Conservation (phyloP, 2,113 vertebrate species). For the Notothenia rossii region DNA sequence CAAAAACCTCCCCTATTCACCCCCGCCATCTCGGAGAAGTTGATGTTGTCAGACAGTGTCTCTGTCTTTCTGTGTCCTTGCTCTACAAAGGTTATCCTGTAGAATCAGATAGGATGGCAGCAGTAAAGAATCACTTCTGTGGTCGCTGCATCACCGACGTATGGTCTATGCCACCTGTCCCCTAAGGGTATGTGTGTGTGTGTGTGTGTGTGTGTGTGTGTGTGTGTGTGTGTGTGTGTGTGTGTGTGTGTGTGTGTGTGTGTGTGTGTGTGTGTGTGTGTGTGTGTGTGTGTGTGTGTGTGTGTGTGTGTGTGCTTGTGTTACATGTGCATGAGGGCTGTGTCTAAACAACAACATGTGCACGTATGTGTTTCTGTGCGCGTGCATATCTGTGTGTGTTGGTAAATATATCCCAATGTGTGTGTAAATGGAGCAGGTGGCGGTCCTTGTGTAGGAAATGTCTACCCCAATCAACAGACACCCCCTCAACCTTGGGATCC, state of each 20-base stretch:
- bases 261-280: background rate
- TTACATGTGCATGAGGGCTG: too few relatives aligned
- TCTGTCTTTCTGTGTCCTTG: slow-evolving; percentile 75
- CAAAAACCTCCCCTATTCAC: slow-evolving; percentile 59
- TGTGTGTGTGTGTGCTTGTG: slow-evolving; percentile 22
- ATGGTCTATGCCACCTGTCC: slow-evolving; percentile 74
- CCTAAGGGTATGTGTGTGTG: slow-evolving; percentile 50
- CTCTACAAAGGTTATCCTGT: slow-evolving; percentile 75
- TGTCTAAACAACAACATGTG: background rate
- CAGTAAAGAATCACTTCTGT: slow-evolving; percentile 75
- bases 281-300: slow-evolving; percentile 28
- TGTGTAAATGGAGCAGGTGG: slow-evolving; percentile 70
- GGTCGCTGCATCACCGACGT: slow-evolving; percentile 58
- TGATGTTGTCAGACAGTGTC: slow-evolving; percentile 76
- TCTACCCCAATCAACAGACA: slow-evolving; percentile 81
- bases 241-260: background rate
- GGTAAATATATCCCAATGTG: background rate
- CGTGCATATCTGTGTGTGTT: slow-evolving; percentile 7
- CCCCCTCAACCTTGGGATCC: slow-evolving; percentile 82
- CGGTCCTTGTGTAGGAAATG: slow-evolving; percentile 71
- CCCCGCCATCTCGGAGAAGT: slow-evolving; percentile 49
- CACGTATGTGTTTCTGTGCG: slow-evolving; percentile 4
- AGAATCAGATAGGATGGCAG: slow-evolving; percentile 72
- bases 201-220: slow-evolving; percentile 28
- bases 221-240: slow-evolving; percentile 5